Percentiles rank a stretch among this genome's conserved stretches.
Conservation (phyloP, 2,888 invertebrate genomes). For the Marronus borbonicus region DNA sequence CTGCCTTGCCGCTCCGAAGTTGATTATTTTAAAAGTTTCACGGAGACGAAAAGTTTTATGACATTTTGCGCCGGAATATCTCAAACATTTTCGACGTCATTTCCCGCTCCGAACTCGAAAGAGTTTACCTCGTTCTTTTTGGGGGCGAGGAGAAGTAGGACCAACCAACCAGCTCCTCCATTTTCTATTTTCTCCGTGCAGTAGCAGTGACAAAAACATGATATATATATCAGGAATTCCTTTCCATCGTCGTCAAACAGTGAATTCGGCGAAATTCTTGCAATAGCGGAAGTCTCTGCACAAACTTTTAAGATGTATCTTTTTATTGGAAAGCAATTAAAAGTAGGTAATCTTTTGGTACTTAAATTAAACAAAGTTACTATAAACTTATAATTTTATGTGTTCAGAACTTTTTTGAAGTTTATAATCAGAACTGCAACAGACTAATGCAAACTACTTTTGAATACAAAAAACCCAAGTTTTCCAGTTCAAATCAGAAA, state of each 20-base stretch:
- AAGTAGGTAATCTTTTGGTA: neutral
- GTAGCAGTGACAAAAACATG: neutral
- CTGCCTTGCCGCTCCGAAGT: slow-evolving; percentile 5
- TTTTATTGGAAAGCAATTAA: neutral
- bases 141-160: neutral
- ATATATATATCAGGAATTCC: slow-evolving; percentile 1
- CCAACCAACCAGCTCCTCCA: neutral
- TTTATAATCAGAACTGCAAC: too few species aligned
- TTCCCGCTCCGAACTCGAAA: slow-evolving; percentile 34
- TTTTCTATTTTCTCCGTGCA: neutral
- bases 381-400: too few species aligned
- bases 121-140: neutral
- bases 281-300: neutral
- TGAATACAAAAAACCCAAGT: too few species aligned
- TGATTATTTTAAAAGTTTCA: slow-evolving; percentile 39
- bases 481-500: too few species aligned
- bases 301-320: neutral
- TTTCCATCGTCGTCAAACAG: neutral
- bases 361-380: too few species aligned
- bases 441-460: too few species aligned
- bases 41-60: slow-evolving; percentile 39
- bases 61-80: slow-evolving; percentile 34
- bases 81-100: slow-evolving; percentile 38
- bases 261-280: neutral
- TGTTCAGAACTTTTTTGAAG: too few species aligned